These are phyloP conservation scores for Butorides virescens DNA, from an alignment of 2,113 vertebrate genomes.

Conservation along the genomic window DNA sequence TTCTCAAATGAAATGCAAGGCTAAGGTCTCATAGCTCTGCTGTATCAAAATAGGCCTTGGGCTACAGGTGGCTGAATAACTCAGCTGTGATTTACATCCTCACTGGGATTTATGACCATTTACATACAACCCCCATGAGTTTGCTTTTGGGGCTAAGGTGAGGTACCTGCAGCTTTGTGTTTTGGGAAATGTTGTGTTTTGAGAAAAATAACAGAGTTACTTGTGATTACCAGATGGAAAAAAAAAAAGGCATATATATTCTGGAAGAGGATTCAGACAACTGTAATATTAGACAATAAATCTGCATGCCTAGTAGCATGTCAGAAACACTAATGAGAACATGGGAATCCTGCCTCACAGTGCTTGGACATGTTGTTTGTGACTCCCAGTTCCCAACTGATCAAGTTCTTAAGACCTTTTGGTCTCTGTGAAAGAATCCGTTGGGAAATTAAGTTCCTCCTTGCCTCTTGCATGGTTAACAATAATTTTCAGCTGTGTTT, in stretches of 20 bases:
- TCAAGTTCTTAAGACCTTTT: neutral
- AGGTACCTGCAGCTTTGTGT: neutral
- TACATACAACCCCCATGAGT: fast-evolving
- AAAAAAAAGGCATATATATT: neutral
- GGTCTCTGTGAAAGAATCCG: neutral
- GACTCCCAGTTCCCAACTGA: neutral
- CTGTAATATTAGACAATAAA: neutral
- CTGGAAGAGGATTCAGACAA: neutral
- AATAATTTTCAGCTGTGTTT: neutral
- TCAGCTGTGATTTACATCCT: neutral
- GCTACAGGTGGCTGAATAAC: neutral
- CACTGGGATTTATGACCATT: neutral
- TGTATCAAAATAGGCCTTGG: neutral
- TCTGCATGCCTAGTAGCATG: neutral
- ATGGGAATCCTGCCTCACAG: neutral
- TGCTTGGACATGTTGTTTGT: neutral
- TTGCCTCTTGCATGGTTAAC: neutral
- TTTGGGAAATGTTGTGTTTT: neutral
- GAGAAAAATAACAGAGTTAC: neutral
- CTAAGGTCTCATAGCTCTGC: neutral
- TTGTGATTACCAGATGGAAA: neutral
- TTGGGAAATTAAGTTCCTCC: neutral
- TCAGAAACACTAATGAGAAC: neutral
- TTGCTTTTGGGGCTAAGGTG: neutral
- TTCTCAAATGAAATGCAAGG: neutral